Evolutionary conservation across 2,888 invertebrate genomes (phyloP).

Genomic region (Trichacis sp.): DNA sequence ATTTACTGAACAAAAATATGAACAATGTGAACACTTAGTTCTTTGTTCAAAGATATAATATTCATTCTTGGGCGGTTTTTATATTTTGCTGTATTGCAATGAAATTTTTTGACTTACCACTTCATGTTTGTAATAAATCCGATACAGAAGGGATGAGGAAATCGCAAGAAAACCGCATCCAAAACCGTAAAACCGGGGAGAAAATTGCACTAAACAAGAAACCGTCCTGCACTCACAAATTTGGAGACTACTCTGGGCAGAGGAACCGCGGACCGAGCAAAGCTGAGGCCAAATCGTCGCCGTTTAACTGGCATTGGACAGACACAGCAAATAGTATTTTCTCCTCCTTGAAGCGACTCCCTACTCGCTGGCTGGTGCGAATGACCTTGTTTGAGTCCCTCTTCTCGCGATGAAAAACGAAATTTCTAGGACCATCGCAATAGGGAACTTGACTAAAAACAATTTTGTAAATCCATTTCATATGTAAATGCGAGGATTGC

Average conservation of each 20-base stretch:
- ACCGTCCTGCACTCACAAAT: neutral
- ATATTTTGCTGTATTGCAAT: too few relatives aligned
- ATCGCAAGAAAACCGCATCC: too few relatives aligned
- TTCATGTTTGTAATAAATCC: neutral
- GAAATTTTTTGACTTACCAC: neutral
- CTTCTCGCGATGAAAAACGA: constrained; percentile 3
- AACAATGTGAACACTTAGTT: too few relatives aligned
- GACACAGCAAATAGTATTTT: constrained; percentile 10
- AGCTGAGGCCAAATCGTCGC: constrained; percentile 10
- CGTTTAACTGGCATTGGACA: constrained; percentile 23
- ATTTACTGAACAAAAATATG: neutral
- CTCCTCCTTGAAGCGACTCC: constrained; percentile 18
- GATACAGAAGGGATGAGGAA: neutral
- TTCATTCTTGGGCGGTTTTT: too few relatives aligned
- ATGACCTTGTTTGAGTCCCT: constrained; percentile 37
- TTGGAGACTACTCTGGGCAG: neutral
- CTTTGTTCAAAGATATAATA: too few relatives aligned
- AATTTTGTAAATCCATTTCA: too few relatives aligned
- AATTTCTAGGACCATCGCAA: neutral
- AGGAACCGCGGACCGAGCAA: neutral
- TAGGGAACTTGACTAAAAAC: too few relatives aligned
- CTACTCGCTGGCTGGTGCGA: constrained; percentile 28
- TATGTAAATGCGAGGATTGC: too few relatives aligned
- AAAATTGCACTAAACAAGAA: constrained; percentile 1
- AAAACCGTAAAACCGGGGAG: neutral